Percentiles rank a stretch among this genome's conserved stretches.
Conservation (phyloP, 1,140 invertebrate species). For the Caenorhabditis briggsae region DNA sequence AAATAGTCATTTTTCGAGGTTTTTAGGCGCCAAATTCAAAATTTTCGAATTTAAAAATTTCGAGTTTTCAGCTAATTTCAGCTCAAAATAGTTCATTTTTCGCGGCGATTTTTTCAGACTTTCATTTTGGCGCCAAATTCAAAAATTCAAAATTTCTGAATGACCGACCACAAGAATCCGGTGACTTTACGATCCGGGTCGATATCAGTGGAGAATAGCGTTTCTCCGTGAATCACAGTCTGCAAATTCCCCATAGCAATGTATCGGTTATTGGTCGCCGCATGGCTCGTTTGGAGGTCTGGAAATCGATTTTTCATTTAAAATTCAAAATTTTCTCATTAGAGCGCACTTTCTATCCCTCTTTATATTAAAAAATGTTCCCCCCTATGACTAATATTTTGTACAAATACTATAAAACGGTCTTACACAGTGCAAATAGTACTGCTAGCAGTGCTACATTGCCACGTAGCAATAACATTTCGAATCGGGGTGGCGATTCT, state of each 20-base stretch:
- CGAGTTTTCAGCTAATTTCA: too few species aligned
- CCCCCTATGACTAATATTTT: not conserved
- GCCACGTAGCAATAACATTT: not conserved
- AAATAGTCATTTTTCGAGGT: too few species aligned
- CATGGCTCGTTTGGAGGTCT: not conserved
- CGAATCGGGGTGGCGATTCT: conserved; percentile 1
- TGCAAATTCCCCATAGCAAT: conserved; percentile 38
- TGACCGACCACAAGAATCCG: conserved; percentile 33
- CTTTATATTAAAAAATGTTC: not conserved
- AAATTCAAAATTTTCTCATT: not conserved
- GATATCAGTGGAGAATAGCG: conserved; percentile 35
- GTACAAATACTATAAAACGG: not conserved
- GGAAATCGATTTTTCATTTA: not conserved
- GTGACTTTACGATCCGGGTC: not conserved
- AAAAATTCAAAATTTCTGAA: not conserved
- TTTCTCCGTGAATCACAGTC: conserved; percentile 35
- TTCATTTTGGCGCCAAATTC: not conserved
- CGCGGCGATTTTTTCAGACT: too few species aligned
- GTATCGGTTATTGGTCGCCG: not conserved
- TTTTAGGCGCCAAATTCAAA: too few species aligned
- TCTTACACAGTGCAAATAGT: conserved; percentile 45
- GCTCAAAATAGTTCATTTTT: too few species aligned
- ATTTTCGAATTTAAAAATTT: too few species aligned
- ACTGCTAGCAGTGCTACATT: conserved; percentile 19
- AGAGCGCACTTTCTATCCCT: not conserved